A percentile compares a stretch with the other conserved stretches of the same genome.
phyloP scores from a whole-genome alignment of 2,113 vertebrate genomes.

The Harpagus bidentatus region DNA sequence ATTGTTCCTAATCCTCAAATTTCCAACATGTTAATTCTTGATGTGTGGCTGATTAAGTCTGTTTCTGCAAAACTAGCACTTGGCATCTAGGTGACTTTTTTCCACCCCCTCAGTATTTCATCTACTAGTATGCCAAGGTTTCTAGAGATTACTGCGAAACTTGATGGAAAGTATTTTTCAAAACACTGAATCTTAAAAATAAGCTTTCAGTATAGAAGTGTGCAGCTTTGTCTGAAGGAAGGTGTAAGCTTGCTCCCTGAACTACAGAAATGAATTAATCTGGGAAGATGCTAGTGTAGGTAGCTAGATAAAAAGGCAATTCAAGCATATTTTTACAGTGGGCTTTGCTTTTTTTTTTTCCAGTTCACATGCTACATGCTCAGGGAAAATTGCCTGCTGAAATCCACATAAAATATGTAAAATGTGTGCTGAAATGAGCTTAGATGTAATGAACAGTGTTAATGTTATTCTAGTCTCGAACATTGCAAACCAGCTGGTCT shows the following conservation, averaged over 20 bases:
- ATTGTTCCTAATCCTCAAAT: neutral
- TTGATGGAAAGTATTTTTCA: neutral
- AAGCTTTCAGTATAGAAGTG: neutral
- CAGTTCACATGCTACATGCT: neutral
- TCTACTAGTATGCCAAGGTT: neutral
- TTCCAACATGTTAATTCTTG: neutral
- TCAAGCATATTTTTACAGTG: neutral
- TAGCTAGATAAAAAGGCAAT: neutral
- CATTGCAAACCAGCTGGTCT: neutral
- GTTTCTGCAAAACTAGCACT: neutral
- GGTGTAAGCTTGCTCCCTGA: neutral
- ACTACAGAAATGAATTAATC: neutral
- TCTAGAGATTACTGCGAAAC: neutral
- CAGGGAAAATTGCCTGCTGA: neutral
- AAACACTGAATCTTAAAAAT: neutral
- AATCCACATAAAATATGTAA: slow-evolving; percentile 4
- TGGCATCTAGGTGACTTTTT: neutral
- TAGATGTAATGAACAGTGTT: neutral
- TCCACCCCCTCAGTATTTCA: neutral
- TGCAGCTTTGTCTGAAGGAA: neutral
- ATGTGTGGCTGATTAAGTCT: neutral
- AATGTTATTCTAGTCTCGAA: neutral
- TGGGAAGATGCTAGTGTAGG: neutral
- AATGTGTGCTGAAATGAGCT: neutral
- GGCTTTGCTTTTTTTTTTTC: neutral